Evolutionary conservation across 2,797 vertebrate species (phyloP).

Genomic region (Scyliorhinus canicula): DNA sequence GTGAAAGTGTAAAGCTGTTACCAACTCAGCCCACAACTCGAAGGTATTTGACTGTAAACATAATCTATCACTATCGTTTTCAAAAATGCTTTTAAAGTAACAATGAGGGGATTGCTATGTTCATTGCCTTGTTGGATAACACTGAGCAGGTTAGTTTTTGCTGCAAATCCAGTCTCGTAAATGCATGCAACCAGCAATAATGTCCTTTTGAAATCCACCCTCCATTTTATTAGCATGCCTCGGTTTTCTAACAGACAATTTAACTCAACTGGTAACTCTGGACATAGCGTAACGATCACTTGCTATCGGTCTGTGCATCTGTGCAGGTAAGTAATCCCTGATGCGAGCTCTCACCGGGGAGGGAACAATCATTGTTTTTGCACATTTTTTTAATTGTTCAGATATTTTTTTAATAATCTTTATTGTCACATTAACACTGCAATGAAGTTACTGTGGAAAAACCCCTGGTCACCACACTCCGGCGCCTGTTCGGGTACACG

Average conservation of each 20-base stretch:
- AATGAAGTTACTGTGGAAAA: too few species aligned
- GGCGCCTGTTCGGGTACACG: too few species aligned
- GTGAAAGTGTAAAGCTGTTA: neutral
- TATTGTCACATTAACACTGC: too few species aligned
- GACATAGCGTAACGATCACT: neutral
- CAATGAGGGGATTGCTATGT: neutral
- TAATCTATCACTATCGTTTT: neutral
- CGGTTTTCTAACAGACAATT: neutral
- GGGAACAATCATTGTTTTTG: neutral
- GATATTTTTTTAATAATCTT: too few species aligned
- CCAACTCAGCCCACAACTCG: neutral
- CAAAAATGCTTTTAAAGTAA: too few species aligned
- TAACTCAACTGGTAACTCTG: neutral
- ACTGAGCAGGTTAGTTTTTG: neutral
- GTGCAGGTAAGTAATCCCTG: neutral
- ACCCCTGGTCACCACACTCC: too few species aligned
- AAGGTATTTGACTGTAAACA: neutral
- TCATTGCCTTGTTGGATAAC: neutral
- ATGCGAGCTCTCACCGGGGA: neutral
- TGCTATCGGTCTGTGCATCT: neutral
- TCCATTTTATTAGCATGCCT: neutral
- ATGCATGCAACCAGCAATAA: neutral
- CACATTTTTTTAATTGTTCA: neutral
- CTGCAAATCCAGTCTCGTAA: neutral
- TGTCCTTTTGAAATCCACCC: neutral